Evolutionary conservation across 2,888 invertebrate genomes (phyloP), one percentile per base, ranked within the genome.

Genomic region (Artemia sinica): DNA sequence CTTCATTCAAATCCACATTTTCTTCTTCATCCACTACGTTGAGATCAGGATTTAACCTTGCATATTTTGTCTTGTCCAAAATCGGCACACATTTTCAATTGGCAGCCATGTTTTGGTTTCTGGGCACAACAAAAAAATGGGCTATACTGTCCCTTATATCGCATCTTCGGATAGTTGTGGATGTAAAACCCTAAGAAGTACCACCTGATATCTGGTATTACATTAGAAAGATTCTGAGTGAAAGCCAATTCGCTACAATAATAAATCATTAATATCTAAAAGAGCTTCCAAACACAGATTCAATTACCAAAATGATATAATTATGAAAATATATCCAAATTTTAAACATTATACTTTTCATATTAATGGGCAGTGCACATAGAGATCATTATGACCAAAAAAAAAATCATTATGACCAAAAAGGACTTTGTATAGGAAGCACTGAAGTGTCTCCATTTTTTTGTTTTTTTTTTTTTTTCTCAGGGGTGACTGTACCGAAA

Each of bases 161-260:
- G 84, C 98, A 99, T 99, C 81, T 99, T 99, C 0, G 84, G 86
- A 77, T 98, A 98, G 0, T 89, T 85, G 77, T 97, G 93, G 73
- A 98, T 93, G 77, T 98, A 99, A 79, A 85, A 99, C 14, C 98
- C 98, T 93, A 99, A 92, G 79, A 97, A 98, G 78, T 99, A 99
- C 79, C 88, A 88, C 75, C 85, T 81, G 6, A 97, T 78, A 12
- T 84, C 79, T 0, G 88, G 84, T 50, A 70, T 18, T n/a, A 76
- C 72, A 69, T 79, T 78, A 71, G 84, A 80, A 49, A 96, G 77
- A 69, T 84, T 80, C 74, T 88, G 83, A 0, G 88, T 87, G 74
- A 93, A 85, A 68, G 85, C 85, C 68, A 97, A 83, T 82, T 98
- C 97, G 76, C 94, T 92, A 52, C 13, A 52, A 52, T 13, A 52